phyloP scores from a whole-genome alignment of 2,113 vertebrate genomes.

The Epinephelus moara region DNA sequence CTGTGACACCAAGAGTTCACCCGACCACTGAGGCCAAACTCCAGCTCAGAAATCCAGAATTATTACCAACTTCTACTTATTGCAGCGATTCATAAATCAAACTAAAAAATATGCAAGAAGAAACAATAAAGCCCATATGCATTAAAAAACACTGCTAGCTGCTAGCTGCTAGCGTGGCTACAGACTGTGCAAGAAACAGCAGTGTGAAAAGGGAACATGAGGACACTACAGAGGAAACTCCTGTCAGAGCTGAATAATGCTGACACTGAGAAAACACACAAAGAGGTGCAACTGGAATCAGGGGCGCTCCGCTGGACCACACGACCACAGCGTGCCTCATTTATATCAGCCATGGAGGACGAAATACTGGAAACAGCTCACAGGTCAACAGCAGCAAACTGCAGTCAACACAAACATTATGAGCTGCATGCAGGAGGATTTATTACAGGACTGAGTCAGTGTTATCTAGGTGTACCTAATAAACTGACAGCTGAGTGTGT shows the following conservation, averaged over 20 bases:
- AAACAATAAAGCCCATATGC: background rate
- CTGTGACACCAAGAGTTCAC: too few species aligned
- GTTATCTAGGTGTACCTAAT: background rate
- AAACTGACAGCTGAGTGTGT: background rate
- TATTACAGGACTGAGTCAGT: background rate
- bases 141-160: background rate
- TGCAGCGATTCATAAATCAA: background rate
- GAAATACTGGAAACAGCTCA: background rate
- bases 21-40: background rate
- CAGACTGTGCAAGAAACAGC: background rate
- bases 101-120: background rate
- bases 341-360: background rate
- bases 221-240: constrained; percentile 11
- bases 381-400: too few species aligned
- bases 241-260: background rate
- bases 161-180: background rate
- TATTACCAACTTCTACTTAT: background rate
- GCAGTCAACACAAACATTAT: too few species aligned
- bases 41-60: background rate
- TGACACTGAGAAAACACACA: background rate
- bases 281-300: too few species aligned
- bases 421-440: background rate
- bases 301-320: too few species aligned
- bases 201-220: background rate
- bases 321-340: too few species aligned